Evolutionary conservation across 2,888 invertebrate species (phyloP), one percentile per base, ranked within the genome.

Genomic region (Apodemia hepburni): DNA sequence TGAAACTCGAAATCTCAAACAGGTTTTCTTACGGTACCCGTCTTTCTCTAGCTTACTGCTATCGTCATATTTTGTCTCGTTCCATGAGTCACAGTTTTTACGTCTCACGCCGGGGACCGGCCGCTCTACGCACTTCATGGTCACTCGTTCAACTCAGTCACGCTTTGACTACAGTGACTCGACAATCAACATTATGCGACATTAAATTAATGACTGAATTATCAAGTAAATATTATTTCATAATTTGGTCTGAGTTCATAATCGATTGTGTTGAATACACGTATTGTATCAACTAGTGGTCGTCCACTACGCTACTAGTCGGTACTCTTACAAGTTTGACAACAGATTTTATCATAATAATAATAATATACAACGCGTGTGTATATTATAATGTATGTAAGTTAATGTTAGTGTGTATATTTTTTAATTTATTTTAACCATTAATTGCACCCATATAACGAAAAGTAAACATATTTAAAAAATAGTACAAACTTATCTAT

Each of bases 1-100:
- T 84, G 84, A 86, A 88, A 90, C 88, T 89, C 88, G 91, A 91
- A 91, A 88, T 90, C 84, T 82, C 75, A 81, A 91, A 91, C 89
- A 87, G 85, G 91, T 89, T 90, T 38, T 82, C 77, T 80, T 76
- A 73, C 70, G 75, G 80, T 74, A 75, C 67, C 71, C 76, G 77
- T 89, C 88, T 80, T 80, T 81, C 73, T 89, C 85, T 75, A 68
- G 67, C 80, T 65, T 71, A 70, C 71, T 67, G 66, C 66, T 69
- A 70, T 73, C 71, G 67, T 75, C 79, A 87, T 88, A 71, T 75
- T 78, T 77, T 75, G 69, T 83, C 90, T 84, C 86, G 76, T 73
- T 90, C 80, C 74, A 75, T 91, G 91, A 90, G 80, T 90, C 91
- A 90, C 89, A 78, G 87, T 85, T 89, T 85, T 84, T 85, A 85